These are phyloP conservation scores for Sinocyclocheilus grahami DNA, from an alignment of 2,113 vertebrate genomes.

Conservation along the genomic window DNA sequence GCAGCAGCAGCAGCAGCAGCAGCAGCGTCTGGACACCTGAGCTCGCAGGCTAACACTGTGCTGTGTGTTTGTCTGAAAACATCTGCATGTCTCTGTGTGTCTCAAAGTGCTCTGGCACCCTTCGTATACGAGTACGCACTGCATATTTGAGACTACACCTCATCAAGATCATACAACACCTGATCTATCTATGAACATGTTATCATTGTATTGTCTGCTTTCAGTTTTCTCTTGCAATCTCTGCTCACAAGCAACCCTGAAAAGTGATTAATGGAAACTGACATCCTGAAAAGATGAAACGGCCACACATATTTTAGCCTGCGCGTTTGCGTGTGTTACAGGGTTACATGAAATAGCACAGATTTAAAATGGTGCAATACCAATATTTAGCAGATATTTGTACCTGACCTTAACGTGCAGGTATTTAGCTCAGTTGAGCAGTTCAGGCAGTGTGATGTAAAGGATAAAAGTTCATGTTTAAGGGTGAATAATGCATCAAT, in stretches of 20 bases:
- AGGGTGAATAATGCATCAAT: too few species aligned
- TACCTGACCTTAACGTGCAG: background rate
- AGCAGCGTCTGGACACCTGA: conserved; percentile 35
- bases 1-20: conserved; percentile 2
- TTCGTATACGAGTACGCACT: background rate
- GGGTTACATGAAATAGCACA: background rate
- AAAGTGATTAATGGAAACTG: conserved; percentile 8
- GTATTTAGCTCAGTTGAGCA: background rate
- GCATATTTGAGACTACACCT: background rate
- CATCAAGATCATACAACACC: background rate
- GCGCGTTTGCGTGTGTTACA: background rate
- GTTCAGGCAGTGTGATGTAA: too few species aligned
- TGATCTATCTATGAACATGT: background rate
- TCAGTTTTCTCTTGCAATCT: background rate
- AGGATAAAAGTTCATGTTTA: too few species aligned
- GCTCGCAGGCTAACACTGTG: background rate
- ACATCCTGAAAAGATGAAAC: conserved; percentile 8
- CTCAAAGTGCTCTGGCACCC: background rate
- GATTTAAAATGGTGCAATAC: background rate
- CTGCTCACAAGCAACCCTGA: background rate
- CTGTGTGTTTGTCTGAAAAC: conserved; percentile 15
- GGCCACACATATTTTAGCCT: background rate
- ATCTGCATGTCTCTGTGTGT: background rate
- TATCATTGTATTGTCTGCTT: background rate
- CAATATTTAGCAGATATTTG: background rate